Evolutionary conservation across 2,797 vertebrate species (phyloP), one percentile per base, ranked within the genome.

Genomic region (Helostoma temminkii): DNA sequence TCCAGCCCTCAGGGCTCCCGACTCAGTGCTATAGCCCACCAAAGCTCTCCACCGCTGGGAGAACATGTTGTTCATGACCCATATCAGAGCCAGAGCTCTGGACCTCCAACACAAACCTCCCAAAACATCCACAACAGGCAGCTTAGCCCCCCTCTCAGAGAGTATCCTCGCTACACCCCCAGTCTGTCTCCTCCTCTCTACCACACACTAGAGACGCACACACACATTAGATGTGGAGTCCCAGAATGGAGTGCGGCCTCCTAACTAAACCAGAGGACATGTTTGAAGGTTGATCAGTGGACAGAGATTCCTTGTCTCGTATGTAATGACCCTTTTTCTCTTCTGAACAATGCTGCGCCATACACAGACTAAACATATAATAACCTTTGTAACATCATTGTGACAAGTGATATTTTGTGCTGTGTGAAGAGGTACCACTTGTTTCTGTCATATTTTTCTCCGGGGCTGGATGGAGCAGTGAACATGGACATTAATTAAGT

Each of bases 191-290:
- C 96, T 0, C 96, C 96, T 74, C 96, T 96, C 81, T 98, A 97
- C 89, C 97, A 97, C 91, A 92, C 96, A 0, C 93, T 97, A 48
- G 96, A 98, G 0, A 95, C 96, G 0, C 90, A 90, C 84, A 76
- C 90, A 65, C 90, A 91, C 67, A 82, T 87, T 0, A 93, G 96
- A 59, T 94, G 95, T 52, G 96, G 96, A 82, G 94, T 95, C 72
- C 94, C 96, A 73, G 97, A 98, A 78, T 98, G 97, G 97, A 95
- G 93, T 0, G 95, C 96, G 75, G 95, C 95, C 83, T 97, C 96
- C 88, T 98, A 97, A 96, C 92, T 34, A 75, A 85, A 69, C 72
- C 59, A 52, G 42, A 59, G 48, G 58, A 82, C 41, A 53, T 18
- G 34, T 10, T 37, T 16, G 15, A 52, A 79, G 49, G 81, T 77